Evolutionary conservation across 2,113 vertebrate species (phyloP).

Genomic region (Eupsittula cactorum): DNA sequence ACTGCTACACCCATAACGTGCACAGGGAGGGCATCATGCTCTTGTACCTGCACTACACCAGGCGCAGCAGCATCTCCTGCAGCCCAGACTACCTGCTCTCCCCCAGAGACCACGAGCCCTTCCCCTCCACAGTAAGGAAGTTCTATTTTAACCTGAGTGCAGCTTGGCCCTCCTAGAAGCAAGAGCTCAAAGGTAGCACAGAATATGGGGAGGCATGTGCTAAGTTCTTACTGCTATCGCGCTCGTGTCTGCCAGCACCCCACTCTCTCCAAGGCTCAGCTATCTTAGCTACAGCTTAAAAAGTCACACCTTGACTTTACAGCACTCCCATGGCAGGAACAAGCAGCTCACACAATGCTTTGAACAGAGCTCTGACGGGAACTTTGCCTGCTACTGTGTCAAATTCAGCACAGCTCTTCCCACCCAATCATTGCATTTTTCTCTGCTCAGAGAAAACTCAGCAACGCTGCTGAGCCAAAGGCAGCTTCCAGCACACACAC

Average conservation of each 20-base stretch:
- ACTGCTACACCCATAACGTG: not conserved
- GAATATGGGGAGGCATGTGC: not conserved
- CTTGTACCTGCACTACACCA: not conserved
- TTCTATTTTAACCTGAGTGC: not conserved
- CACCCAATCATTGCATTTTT: not conserved
- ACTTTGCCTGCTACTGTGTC: not conserved
- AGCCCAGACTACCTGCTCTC: not conserved
- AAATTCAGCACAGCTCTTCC: not conserved
- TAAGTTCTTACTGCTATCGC: not conserved
- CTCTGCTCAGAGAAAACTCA: not conserved
- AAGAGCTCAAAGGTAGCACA: not conserved
- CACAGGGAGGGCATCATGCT: not conserved
- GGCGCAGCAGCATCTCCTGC: not conserved
- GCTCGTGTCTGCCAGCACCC: not conserved
- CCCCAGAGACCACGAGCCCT: not conserved
- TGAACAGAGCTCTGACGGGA: not conserved
- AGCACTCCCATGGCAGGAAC: not conserved
- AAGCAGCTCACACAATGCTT: conserved; percentile 39
- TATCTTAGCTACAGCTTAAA: not conserved
- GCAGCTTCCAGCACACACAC: not conserved
- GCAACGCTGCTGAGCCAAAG: not conserved
- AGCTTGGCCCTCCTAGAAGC: not conserved
- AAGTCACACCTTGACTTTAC: not conserved
- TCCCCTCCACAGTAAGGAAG: not conserved
- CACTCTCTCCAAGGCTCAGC: not conserved